Percentiles rank a stretch among this genome's conserved stretches.
phyloP scores from a whole-genome alignment of 2,113 vertebrate species.

The Lethenteron reissneri region DNA sequence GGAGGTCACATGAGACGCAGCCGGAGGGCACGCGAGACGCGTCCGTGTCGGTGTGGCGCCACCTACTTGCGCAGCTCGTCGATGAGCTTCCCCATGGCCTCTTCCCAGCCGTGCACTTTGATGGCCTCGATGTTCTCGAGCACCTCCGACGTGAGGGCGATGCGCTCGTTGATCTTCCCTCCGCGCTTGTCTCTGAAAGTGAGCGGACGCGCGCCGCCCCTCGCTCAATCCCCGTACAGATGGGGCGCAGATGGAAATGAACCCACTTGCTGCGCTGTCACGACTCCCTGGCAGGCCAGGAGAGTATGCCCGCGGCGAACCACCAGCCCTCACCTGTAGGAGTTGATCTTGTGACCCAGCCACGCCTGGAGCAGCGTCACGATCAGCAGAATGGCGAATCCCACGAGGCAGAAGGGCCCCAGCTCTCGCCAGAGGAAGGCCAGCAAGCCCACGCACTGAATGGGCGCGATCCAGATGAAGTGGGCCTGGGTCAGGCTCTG shows the following conservation, averaged over 20 bases:
- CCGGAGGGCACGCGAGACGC: too few relatives aligned
- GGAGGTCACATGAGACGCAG: too few relatives aligned
- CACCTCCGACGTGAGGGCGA: slow-evolving; percentile 88
- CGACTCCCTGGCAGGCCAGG: background rate
- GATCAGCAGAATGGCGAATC: slow-evolving; percentile 50
- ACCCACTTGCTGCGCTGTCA: slow-evolving; percentile 14
- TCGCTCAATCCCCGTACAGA: background rate
- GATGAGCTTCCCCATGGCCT: slow-evolving; percentile 91
- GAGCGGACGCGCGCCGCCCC: background rate
- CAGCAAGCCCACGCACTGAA: slow-evolving; percentile 66
- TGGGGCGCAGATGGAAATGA: background rate
- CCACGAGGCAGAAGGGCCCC: slow-evolving; percentile 54
- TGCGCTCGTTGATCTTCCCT: slow-evolving; percentile 61
- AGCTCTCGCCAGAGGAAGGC: slow-evolving; percentile 74
- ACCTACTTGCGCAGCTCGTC: slow-evolving; percentile 80
- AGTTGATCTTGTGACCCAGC: slow-evolving; percentile 69
- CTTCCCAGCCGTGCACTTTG: slow-evolving; percentile 93
- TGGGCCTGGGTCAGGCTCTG: slow-evolving; percentile 76
- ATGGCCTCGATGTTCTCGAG: slow-evolving; percentile 95
- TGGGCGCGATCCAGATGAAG: slow-evolving; percentile 87
- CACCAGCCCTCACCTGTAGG: slow-evolving; percentile 37
- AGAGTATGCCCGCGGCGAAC: background rate
- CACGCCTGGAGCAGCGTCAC: slow-evolving; percentile 56
- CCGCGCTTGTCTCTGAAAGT: slow-evolving; percentile 45
- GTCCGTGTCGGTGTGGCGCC: too few relatives aligned